A percentile compares a stretch with the other conserved stretches of the same genome.
phyloP scores from a whole-genome alignment of 2,797 vertebrate species.

The Cossypha heuglini region DNA sequence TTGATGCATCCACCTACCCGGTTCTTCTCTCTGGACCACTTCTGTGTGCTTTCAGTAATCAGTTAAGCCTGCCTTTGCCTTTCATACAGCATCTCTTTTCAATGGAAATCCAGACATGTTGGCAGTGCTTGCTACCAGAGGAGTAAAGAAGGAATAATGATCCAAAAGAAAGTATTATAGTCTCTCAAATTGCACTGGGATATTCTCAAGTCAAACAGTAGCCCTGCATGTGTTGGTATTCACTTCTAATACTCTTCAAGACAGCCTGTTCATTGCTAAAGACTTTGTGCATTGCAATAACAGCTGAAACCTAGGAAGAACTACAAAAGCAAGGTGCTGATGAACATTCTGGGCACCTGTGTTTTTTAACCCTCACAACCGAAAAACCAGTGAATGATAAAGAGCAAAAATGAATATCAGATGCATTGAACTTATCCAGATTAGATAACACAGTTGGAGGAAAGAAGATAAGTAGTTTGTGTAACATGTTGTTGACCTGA shows the following conservation, averaged over 20 bases:
- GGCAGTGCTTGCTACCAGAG: not conserved
- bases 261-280: not conserved
- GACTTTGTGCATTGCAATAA: not conserved
- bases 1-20: not conserved
- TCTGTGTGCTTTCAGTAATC: not conserved
- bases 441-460: not conserved
- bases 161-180: constrained; percentile 2
- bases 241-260: not conserved
- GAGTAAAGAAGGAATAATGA: constrained; percentile 20
- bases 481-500: not conserved
- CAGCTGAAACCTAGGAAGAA: not conserved
- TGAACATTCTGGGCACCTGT: not conserved
- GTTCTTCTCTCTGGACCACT: not conserved
- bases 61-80: not conserved
- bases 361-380: not conserved
- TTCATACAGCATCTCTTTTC: constrained; percentile 2
- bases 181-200: not conserved
- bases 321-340: not conserved
- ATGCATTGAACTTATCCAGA: not conserved
- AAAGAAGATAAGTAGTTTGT: not conserved
- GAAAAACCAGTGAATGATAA: not conserved
- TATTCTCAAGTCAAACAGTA: constrained; percentile 2
- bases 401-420: not conserved
- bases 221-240: not conserved
- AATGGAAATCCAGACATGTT: not conserved